phyloP scores from a whole-genome alignment of 2,797 vertebrate genomes.

The Stomatorhinus walkeri region DNA sequence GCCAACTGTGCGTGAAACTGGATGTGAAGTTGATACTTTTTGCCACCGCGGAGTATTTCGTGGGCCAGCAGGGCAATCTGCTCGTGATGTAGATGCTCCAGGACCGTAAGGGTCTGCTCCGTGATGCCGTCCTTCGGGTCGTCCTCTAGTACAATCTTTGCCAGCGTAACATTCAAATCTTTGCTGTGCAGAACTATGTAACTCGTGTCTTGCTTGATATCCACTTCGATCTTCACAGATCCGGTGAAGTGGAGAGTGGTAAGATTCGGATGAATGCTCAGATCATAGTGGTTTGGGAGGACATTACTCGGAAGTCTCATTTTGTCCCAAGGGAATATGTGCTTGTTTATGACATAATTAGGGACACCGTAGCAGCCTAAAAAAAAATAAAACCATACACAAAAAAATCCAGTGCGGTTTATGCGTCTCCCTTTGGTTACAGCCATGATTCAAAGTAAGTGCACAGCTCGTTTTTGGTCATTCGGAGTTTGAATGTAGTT shows the following conservation, averaged over 20 bases:
- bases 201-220: slow-evolving; percentile 19
- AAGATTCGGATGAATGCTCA: slow-evolving; percentile 30
- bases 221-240: slow-evolving; percentile 20
- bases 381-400: neutral
- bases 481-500: neutral
- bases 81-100: slow-evolving; percentile 21
- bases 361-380: neutral
- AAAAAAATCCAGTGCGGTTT: neutral
- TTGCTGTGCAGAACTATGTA: slow-evolving; percentile 31
- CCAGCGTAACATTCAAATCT: slow-evolving; percentile 18
- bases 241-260: slow-evolving; percentile 27
- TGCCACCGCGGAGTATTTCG: neutral
- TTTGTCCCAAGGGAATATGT: slow-evolving; percentile 27
- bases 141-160: slow-evolving; percentile 10
- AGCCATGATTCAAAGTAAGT: neutral
- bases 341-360: neutral
- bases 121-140: neutral
- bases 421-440: neutral
- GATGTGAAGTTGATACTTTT: slow-evolving; percentile 23
- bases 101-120: slow-evolving; percentile 14
- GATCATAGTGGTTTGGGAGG: slow-evolving; percentile 27
- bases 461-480: neutral
- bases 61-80: slow-evolving; percentile 24
- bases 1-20: slow-evolving; percentile 27
- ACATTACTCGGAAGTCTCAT: slow-evolving; percentile 27